Conservation (phyloP, 1,140 invertebrate genomes). For the Manduca sexta region DNA sequence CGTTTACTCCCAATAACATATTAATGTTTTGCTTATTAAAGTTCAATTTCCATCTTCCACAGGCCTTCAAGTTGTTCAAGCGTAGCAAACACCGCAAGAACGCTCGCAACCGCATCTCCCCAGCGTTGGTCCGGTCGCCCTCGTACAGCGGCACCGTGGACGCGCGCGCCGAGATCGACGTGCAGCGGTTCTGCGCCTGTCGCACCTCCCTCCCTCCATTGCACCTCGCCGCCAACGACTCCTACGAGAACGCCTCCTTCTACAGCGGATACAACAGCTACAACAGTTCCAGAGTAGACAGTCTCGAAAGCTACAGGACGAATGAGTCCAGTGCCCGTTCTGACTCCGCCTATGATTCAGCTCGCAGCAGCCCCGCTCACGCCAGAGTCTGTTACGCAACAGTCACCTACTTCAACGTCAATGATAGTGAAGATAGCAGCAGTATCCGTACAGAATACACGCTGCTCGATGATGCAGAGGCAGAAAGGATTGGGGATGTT, state of each 20-base stretch:
- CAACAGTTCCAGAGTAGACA: slow-evolving; percentile 19
- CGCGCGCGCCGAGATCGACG: slow-evolving; percentile 50
- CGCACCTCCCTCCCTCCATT: slow-evolving; percentile 37
- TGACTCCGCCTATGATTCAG: slow-evolving; percentile 59
- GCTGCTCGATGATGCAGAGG: slow-evolving; percentile 36
- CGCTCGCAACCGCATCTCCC: slow-evolving; percentile 47
- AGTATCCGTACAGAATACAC: slow-evolving; percentile 62
- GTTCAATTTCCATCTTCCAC: slow-evolving; percentile 28
- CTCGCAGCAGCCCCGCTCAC: slow-evolving; percentile 39
- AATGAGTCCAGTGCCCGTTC: slow-evolving; percentile 25
- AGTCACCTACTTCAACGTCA: slow-evolving; percentile 58
- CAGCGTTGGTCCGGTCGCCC: slow-evolving; percentile 40
- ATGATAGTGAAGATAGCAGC: slow-evolving; percentile 60
- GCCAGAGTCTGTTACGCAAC: slow-evolving; percentile 47
- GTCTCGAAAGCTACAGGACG: slow-evolving; percentile 21
- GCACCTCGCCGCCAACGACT: slow-evolving; percentile 22
- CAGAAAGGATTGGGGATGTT: slow-evolving; percentile 3
- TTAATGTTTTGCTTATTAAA: too few relatives aligned
- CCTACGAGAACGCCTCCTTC: slow-evolving; percentile 39
- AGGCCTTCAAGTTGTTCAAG: slow-evolving; percentile 67
- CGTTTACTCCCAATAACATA: too few relatives aligned
- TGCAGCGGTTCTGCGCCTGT: slow-evolving; percentile 52
- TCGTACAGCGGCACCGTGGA: slow-evolving; percentile 56
- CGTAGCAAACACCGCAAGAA: slow-evolving; percentile 41
- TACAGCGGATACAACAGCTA: slow-evolving; percentile 39